Evolutionary conservation across 2,797 vertebrate species (phyloP).

Genomic region (Xiphophorus birchmanni): DNA sequence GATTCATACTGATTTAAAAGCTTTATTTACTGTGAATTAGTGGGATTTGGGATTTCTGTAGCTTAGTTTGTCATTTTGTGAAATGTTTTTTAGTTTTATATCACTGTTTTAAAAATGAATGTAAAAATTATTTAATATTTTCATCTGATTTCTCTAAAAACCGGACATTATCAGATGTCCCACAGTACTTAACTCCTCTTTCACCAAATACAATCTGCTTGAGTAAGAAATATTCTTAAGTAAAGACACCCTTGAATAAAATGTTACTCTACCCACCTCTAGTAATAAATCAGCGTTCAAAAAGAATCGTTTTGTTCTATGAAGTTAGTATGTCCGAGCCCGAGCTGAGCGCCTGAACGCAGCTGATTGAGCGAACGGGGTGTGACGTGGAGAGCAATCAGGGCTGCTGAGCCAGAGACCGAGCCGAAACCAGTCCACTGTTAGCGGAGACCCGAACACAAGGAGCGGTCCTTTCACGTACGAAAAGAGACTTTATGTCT

Average conservation of each 20-base stretch:
- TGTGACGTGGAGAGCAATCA: slow-evolving; percentile 62
- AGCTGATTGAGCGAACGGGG: slow-evolving; percentile 48
- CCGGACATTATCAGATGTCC: too few relatives aligned
- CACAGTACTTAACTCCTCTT: background rate
- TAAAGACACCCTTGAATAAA: background rate
- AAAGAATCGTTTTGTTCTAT: accelerated
- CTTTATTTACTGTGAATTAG: background rate
- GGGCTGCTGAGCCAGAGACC: slow-evolving; percentile 26
- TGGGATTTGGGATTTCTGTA: background rate
- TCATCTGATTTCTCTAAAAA: background rate
- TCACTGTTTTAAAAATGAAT: background rate
- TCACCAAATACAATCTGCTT: background rate
- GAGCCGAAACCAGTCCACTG: slow-evolving; percentile 18
- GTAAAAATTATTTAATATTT: background rate
- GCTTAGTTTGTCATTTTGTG: background rate
- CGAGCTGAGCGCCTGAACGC: slow-evolving; percentile 40
- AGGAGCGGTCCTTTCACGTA: background rate
- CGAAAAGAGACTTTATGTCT: background rate
- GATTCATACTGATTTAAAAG: background rate
- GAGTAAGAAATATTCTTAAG: background rate
- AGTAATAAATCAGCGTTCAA: background rate
- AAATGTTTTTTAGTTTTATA: background rate
- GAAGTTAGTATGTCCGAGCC: slow-evolving; percentile 11
- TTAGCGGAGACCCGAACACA: slow-evolving; percentile 17
- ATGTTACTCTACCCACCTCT: background rate